Conservation (phyloP, 2,888 invertebrate genomes). For the Drosophila pegasa region DNA sequence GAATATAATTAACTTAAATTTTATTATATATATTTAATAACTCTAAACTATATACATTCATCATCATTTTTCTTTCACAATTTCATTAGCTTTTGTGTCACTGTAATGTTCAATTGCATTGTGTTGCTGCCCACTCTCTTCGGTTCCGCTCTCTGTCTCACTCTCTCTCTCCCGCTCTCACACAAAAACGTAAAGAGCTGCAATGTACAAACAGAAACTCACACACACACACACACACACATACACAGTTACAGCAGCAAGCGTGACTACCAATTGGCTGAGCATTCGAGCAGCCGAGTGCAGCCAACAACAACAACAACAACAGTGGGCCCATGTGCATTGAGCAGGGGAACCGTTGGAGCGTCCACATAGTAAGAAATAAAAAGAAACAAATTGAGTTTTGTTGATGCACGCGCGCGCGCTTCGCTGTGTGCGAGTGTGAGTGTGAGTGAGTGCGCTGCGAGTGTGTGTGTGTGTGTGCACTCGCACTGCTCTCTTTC, state of each 20-base stretch:
- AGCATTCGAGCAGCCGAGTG: slow-evolving; percentile 27
- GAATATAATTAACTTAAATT: background rate
- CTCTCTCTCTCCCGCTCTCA: slow-evolving; percentile 24
- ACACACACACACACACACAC: slow-evolving; percentile 11
- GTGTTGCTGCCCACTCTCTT: slow-evolving; percentile 30
- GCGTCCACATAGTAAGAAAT: slow-evolving; percentile 38
- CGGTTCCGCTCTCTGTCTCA: slow-evolving; percentile 11
- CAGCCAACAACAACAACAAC: slow-evolving; percentile 38
- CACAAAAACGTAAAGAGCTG: slow-evolving; percentile 25
- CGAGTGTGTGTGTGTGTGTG: slow-evolving; percentile 29
- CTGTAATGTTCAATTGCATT: slow-evolving; percentile 61
- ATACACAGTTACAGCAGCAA: slow-evolving; percentile 4
- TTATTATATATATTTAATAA: background rate
- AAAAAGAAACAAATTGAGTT: slow-evolving; percentile 60
- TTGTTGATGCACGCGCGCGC: slow-evolving; percentile 28
- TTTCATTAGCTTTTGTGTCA: slow-evolving; percentile 17
- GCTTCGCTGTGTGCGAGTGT: slow-evolving; percentile 3
- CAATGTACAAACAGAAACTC: slow-evolving; percentile 33
- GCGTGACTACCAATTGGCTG: slow-evolving; percentile 29
- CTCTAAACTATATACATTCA: background rate
- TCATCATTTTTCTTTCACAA: background rate
- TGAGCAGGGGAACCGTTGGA: slow-evolving; percentile 52
- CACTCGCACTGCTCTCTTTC: slow-evolving; percentile 21
- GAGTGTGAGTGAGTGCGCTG: slow-evolving; percentile 3
- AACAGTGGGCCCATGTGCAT: slow-evolving; percentile 29